Percentiles rank a stretch among this genome's conserved stretches.
Evolutionary conservation across 2,113 vertebrate species (phyloP).

Genomic region (Stomatorhinus ivindoensis): DNA sequence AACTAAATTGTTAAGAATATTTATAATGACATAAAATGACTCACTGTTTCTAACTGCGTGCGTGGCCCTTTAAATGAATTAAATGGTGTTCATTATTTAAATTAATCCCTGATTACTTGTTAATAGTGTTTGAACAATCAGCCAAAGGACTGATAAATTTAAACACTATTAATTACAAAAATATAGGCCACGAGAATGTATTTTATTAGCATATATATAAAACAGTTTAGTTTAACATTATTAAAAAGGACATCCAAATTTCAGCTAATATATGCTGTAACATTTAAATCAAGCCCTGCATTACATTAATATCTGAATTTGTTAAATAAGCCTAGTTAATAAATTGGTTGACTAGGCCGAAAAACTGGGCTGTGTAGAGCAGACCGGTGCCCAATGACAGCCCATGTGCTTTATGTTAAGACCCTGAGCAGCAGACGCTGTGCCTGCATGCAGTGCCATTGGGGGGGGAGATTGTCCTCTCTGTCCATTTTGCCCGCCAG

Average conservation of each 20-base stretch:
- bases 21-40: constrained; percentile 6
- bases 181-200: background rate
- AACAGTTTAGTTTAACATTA: background rate
- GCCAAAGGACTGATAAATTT: background rate
- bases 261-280: background rate
- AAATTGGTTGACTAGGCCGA: background rate
- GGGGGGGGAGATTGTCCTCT: background rate
- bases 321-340: background rate
- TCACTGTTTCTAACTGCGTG: background rate
- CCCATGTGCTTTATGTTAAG: background rate
- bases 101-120: constrained; percentile 1
- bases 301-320: background rate
- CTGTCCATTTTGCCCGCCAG: background rate
- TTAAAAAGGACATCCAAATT: background rate
- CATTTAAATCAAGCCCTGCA: background rate
- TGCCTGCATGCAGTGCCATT: background rate
- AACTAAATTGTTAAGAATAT: background rate
- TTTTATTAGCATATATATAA: constrained; percentile 1
- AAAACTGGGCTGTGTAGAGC: background rate
- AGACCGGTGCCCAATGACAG: background rate
- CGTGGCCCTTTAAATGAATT: background rate
- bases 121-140: background rate
- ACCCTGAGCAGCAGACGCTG: background rate
- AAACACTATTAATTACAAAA: background rate
- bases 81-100: background rate